A percentile compares a stretch with the other conserved stretches of the same genome.
Evolutionary conservation across 2,113 vertebrate genomes (phyloP).

Genomic region (Pampusana beccarii): DNA sequence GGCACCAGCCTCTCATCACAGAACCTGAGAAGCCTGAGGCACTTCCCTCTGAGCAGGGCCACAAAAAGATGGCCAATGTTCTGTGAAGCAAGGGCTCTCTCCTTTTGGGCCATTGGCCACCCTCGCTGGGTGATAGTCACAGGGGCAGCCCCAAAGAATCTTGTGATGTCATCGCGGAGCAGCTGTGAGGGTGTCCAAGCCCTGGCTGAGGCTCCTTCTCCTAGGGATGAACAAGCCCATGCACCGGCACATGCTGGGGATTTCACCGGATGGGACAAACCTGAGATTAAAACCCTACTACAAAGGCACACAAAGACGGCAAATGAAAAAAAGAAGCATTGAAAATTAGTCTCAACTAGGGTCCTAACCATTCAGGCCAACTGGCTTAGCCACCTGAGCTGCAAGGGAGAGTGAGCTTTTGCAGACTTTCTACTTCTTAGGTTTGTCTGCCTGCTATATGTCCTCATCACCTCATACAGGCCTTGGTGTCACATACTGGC

Average conservation of each 20-base stretch:
- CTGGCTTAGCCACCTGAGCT: not conserved
- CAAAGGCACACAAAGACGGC: not conserved
- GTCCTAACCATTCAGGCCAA: not conserved
- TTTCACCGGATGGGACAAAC: not conserved
- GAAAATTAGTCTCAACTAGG: not conserved
- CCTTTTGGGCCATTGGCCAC: not conserved
- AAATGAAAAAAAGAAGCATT: not conserved
- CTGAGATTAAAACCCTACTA: not conserved
- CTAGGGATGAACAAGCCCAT: not conserved
- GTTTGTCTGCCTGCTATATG: not conserved
- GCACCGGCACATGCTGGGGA: too few relatives aligned
- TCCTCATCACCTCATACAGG: not conserved
- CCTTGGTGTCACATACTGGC: not conserved
- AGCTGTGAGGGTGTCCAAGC: not conserved
- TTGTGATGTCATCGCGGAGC: too few relatives aligned
- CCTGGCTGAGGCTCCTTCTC: not conserved
- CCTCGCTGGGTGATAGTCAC: rapidly evolving
- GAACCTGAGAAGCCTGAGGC: not conserved
- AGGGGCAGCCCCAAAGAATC: too few relatives aligned
- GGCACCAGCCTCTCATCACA: not conserved
- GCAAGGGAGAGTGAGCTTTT: not conserved
- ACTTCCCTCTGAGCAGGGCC: not conserved
- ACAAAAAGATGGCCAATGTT: not conserved
- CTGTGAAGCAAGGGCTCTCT: not conserved
- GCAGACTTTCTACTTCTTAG: not conserved